Conservation (phyloP, 2,797 vertebrate species). For the Sparidentex hasta region DNA sequence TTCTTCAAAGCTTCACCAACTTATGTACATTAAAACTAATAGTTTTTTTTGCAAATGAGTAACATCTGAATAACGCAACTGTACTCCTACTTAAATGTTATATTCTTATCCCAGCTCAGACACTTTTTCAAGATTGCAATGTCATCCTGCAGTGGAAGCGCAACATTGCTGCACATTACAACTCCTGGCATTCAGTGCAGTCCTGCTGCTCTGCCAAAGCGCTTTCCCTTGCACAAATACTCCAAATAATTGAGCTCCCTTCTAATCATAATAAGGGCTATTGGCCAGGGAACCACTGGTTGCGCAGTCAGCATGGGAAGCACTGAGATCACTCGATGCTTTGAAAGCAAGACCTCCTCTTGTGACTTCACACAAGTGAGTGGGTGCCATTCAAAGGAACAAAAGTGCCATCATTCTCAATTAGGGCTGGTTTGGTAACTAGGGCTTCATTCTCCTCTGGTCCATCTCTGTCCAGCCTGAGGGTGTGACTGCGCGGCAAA, state of each 20-base stretch:
- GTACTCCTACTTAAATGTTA: too few species aligned
- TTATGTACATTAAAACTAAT: too few species aligned
- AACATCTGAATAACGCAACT: too few species aligned
- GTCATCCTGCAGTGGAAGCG: slow-evolving; percentile 27
- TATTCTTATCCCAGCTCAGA: neutral
- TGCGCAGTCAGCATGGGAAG: slow-evolving; percentile 77
- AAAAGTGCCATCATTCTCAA: slow-evolving; percentile 80
- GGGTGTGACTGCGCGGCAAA: slow-evolving; percentile 70
- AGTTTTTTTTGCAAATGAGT: too few species aligned
- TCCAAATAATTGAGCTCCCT: slow-evolving; percentile 63
- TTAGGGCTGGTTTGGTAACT: slow-evolving; percentile 72
- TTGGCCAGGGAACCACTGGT: slow-evolving; percentile 54
- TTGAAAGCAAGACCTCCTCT: slow-evolving; percentile 75
- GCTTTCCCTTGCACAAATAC: slow-evolving; percentile 52
- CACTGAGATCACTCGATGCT: slow-evolving; percentile 63
- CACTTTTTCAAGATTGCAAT: neutral
- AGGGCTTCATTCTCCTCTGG: slow-evolving; percentile 45
- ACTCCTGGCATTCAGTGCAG: slow-evolving; percentile 21
- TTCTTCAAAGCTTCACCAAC: too few species aligned
- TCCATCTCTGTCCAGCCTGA: slow-evolving; percentile 43
- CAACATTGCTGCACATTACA: slow-evolving; percentile 27
- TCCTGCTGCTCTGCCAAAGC: slow-evolving; percentile 42
- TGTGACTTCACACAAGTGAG: slow-evolving; percentile 75
- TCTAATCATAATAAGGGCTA: slow-evolving; percentile 63
- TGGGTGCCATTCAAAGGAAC: slow-evolving; percentile 75